Conservation (phyloP, 1,140 invertebrate genomes). For the Drosophila guanche region DNA sequence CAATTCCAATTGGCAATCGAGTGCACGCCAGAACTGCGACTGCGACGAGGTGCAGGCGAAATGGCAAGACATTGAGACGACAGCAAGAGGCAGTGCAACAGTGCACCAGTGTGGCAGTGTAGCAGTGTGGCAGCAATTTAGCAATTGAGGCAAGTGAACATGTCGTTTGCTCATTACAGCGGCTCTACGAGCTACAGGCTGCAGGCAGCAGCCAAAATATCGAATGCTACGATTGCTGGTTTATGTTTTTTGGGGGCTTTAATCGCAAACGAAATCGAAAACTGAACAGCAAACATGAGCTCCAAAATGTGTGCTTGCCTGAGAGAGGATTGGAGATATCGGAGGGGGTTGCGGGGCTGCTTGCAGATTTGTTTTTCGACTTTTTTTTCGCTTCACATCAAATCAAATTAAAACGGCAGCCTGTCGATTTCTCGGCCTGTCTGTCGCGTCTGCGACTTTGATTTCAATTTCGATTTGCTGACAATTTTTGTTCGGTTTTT, state of each 20-base stretch:
- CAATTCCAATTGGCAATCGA: slow-evolving; percentile 41
- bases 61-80: no score
- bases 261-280: slow-evolving; percentile 74
- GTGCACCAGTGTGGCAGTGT: no score
- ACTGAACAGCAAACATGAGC: slow-evolving; percentile 29
- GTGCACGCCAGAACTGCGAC: slow-evolving; percentile 3
- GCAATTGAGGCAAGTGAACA: slow-evolving; percentile 53
- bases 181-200: no score
- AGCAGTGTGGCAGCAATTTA: slow-evolving; percentile 31
- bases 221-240: slow-evolving; percentile 9
- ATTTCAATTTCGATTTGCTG: slow-evolving; percentile 72
- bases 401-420: slow-evolving; percentile 75
- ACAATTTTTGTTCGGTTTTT: slow-evolving; percentile 60
- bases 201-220: slow-evolving; percentile 27
- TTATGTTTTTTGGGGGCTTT: slow-evolving; percentile 39
- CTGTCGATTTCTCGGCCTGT: slow-evolving; percentile 33
- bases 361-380: slow-evolving; percentile 21
- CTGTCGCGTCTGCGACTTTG: slow-evolving; percentile 35
- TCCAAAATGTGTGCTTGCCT: not conserved
- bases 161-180: slow-evolving; percentile 51
- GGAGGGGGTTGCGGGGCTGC: not conserved
- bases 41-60: no score
- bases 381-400: slow-evolving; percentile 33
- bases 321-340: not conserved
- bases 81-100: slow-evolving; percentile 21